phyloP scores from a whole-genome alignment of 1,140 invertebrate species.

The Calephelis nemesis region DNA sequence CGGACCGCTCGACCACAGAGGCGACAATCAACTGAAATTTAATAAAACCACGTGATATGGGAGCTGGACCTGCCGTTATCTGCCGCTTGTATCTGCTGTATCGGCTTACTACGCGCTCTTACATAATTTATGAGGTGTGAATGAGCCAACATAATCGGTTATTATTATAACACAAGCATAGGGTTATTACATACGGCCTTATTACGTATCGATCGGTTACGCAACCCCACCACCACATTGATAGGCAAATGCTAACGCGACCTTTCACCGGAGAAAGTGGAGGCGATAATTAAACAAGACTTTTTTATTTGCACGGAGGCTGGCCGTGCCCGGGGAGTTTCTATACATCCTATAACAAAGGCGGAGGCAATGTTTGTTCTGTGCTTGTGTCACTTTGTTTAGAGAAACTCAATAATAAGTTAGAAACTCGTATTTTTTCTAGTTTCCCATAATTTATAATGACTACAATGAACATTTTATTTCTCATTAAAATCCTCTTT shows the following conservation, averaged over 20 bases:
- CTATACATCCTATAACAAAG: not conserved
- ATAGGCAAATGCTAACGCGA: constrained; percentile 22
- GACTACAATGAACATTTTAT: no score
- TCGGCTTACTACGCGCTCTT: no score
- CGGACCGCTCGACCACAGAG: no score
- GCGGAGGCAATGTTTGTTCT: not conserved
- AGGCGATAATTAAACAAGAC: constrained; percentile 32
- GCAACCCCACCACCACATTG: constrained; percentile 24
- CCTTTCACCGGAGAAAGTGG: constrained; percentile 36
- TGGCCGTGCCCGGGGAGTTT: not conserved
- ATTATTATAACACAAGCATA: constrained; percentile 3
- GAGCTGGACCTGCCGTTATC: no score
- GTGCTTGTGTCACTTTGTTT: not conserved
- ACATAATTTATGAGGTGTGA: not conserved
- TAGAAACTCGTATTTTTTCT: not conserved
- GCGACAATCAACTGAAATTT: no score
- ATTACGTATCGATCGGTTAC: constrained; percentile 17
- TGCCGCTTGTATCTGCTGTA: no score
- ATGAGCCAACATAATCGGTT: constrained; percentile 2
- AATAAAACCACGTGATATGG: no score
- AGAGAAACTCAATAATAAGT: not conserved
- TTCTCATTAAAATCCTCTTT: no score
- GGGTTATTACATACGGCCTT: constrained; percentile 12
- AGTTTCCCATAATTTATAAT: no score
- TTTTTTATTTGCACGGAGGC: constrained; percentile 16